Base-by-base conservation (phyloP, 1,140 invertebrate genomes). In the Cataglyphis hispanica region DNA sequence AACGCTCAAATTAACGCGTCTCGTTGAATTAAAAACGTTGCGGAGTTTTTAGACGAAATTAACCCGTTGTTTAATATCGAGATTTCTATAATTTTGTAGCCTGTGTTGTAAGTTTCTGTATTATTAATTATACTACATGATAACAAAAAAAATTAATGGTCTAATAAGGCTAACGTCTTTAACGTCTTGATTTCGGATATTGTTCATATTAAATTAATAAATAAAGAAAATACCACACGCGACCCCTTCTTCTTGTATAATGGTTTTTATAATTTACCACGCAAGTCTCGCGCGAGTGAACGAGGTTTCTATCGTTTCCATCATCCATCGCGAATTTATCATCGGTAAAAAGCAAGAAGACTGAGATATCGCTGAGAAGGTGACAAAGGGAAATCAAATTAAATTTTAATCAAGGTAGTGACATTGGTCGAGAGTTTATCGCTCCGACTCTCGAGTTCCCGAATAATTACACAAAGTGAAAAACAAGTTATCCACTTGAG, bases 401-500 rank as follows among this genome's bases (percentile, higher is more conserved):
- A 81, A 78, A 19, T 19, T 34, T 58, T 46, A 50, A 74, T 75
- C 58, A 70, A 72, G n/a, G 64, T 56, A 64, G 16, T 37, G 60
- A 46, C 75, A 74, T 31, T 61, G 67, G 16, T 50, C 5, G 58
- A 81, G 40, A 27, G 31, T 50, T 61, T 66, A 75, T 87, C 53
- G 40, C 40, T 67, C n/a, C 11, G n/a, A 67, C 63, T 53, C 58
- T 22, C 31, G 53, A 43, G 69, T 88, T 87, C 70, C 64, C 70
- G n/a, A 46, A 37, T 63, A 75, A 86, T 86, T 86, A 50, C 27
- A 25, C n/a, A n/a, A n/a, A n/a, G 37, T 25, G 77, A 84, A 83
- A 88, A 69, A 84, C 76, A 61, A 50, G 64, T 70, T 43, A 34
- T 74, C 11, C 34, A 19, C 40, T 37, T 80, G 56, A 58, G 22